Evolutionary conservation across 1,140 invertebrate genomes (phyloP).

Genomic region (Nasonia giraulti): DNA sequence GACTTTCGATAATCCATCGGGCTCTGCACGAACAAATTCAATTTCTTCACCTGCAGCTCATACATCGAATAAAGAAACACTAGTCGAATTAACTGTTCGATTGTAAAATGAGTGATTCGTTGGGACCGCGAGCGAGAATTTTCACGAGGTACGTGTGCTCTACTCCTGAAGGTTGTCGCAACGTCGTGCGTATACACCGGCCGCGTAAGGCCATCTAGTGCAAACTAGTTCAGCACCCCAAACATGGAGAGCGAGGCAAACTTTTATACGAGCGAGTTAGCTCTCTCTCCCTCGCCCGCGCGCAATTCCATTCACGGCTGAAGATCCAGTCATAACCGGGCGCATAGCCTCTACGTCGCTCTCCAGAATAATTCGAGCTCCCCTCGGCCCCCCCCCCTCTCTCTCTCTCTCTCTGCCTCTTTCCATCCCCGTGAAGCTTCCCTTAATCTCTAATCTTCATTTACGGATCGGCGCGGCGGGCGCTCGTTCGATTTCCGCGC

Average conservation of each 20-base stretch:
- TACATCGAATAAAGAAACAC: no score
- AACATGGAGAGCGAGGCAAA: background rate
- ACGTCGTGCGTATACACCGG: no score
- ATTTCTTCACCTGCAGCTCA: no score
- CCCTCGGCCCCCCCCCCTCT: background rate
- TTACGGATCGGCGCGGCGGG: conserved; percentile 34
- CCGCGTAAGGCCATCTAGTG: no score
- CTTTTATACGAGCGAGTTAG: conserved; percentile 15
- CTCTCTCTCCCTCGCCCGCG: background rate
- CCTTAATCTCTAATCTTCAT: conserved; percentile 49
- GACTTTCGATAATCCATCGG: no score
- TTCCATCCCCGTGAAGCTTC: background rate
- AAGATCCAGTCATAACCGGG: background rate
- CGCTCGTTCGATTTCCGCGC: conserved; percentile 42
- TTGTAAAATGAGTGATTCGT: no score
- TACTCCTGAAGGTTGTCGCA: no score
- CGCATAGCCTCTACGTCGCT: background rate
- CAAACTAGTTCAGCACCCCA: no score
- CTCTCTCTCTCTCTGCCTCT: conserved; percentile 1
- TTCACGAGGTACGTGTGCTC: no score
- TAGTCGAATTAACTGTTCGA: no score
- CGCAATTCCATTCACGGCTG: background rate
- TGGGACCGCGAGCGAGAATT: no score
- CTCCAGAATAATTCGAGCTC: conserved; percentile 29
- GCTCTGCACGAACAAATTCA: no score